phyloP scores from a whole-genome alignment of 1,140 invertebrate species.

The Drosophila eugracilis region DNA sequence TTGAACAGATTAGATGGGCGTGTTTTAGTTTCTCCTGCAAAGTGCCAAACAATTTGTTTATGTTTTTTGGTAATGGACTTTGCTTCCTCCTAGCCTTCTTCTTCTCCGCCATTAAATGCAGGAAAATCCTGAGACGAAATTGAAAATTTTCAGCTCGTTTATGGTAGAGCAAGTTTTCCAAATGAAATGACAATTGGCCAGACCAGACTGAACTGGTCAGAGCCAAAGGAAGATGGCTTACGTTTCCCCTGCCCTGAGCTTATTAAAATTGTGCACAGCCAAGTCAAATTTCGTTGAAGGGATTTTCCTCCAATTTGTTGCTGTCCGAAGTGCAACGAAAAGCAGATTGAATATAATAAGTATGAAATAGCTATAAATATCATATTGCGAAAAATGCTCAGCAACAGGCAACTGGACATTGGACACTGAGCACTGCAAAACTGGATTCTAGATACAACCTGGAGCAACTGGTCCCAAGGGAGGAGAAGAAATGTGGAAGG shows the following conservation, averaged over 20 bases:
- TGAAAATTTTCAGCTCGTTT: conserved; percentile 74
- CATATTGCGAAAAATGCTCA: conserved; percentile 73
- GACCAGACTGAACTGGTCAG: background rate
- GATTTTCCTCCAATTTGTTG: conserved; percentile 27
- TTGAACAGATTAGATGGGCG: conserved; percentile 83
- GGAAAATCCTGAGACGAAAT: conserved; percentile 63
- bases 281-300: conserved; percentile 61
- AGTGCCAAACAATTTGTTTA: conserved; percentile 78
- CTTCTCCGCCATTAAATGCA: conserved; percentile 68
- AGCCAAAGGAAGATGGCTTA: conserved; percentile 6
- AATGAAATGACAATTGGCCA: conserved; percentile 70
- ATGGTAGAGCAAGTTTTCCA: conserved; percentile 68
- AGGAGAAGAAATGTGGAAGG: background rate
- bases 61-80: conserved; percentile 52
- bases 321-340: conserved; percentile 14
- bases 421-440: no score
- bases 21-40: conserved; percentile 48
- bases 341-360: conserved; percentile 79
- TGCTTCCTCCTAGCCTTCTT: conserved; percentile 19
- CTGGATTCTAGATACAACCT: conserved; percentile 9
- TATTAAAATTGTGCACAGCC: conserved; percentile 67
- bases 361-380: conserved; percentile 81
- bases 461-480: background rate
- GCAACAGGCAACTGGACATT: conserved; percentile 46
- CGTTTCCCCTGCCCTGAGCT: conserved; percentile 19